Evolutionary conservation across 1,140 invertebrate species (phyloP).

Genomic region (Brachionus rotundiformis): DNA sequence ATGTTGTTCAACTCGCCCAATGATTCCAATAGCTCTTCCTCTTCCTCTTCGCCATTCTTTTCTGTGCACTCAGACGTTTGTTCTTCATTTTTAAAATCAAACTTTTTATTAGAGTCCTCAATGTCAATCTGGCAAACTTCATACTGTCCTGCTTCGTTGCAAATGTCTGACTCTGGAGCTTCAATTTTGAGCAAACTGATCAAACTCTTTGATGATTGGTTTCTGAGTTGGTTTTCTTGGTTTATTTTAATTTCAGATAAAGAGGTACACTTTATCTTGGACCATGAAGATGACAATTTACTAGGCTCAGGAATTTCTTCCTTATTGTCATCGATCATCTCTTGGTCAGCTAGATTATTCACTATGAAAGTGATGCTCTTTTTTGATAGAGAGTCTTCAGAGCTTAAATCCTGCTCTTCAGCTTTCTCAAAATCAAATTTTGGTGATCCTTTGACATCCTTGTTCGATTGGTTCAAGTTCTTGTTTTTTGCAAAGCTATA

Average conservation of each 20-base stretch:
- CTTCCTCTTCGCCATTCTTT: neutral
- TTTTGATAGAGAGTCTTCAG: constrained; percentile 2
- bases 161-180: neutral
- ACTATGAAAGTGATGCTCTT: neutral
- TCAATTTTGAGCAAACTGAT: constrained; percentile 28
- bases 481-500: constrained; percentile 21
- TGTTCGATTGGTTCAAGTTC: neutral
- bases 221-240: neutral
- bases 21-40: constrained; percentile 2
- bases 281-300: constrained; percentile 7
- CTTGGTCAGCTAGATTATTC: neutral
- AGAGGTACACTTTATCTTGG: constrained; percentile 18
- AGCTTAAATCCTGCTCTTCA: neutral
- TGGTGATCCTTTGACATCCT: neutral
- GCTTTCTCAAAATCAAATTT: constrained; percentile 17
- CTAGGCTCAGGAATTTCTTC: neutral
- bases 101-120: neutral
- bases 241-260: neutral
- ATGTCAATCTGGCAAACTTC: neutral
- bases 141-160: neutral
- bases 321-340: neutral
- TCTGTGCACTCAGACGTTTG: neutral
- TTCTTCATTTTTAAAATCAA: neutral
- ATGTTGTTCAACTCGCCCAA: constrained; percentile 20
- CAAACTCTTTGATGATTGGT: constrained; percentile 17